A percentile compares a stretch with the other conserved stretches of the same genome.
These are phyloP conservation scores for Calypte anna DNA, from an alignment of 2,113 vertebrate species.

Conservation along the genomic window DNA sequence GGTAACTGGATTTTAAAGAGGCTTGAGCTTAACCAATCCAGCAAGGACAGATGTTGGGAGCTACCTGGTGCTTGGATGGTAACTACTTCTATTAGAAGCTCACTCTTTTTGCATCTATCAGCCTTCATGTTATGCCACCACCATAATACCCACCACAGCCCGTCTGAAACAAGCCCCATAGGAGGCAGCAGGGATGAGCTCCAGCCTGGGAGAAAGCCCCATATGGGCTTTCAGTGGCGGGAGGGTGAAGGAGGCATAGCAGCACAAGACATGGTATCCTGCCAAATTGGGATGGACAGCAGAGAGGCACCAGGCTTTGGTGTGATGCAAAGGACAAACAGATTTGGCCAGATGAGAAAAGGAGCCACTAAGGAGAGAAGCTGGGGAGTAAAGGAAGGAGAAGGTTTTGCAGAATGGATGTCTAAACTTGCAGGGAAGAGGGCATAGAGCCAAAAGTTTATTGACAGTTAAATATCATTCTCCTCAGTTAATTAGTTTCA, in stretches of 20 bases:
- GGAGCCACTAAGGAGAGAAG: neutral
- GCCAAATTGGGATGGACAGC: neutral
- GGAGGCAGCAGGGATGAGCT: neutral
- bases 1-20: neutral
- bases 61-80: neutral
- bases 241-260: neutral
- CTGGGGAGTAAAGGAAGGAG: neutral
- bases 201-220: neutral
- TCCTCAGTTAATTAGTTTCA: conserved; percentile 66
- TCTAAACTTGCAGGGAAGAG: conserved; percentile 20
- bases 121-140: neutral
- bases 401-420: neutral
- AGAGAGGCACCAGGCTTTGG: neutral
- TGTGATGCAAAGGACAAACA: neutral
- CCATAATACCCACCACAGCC: neutral
- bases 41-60: neutral
- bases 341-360: neutral
- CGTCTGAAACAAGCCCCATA: neutral
- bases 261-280: neutral
- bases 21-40: neutral
- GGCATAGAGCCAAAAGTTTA: conserved; percentile 57
- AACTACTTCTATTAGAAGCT: neutral
- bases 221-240: neutral
- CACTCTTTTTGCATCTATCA: neutral
- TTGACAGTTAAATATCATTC: conserved; percentile 61